Conservation (phyloP, 2,113 vertebrate species). For the Ameiurus melas region DNA sequence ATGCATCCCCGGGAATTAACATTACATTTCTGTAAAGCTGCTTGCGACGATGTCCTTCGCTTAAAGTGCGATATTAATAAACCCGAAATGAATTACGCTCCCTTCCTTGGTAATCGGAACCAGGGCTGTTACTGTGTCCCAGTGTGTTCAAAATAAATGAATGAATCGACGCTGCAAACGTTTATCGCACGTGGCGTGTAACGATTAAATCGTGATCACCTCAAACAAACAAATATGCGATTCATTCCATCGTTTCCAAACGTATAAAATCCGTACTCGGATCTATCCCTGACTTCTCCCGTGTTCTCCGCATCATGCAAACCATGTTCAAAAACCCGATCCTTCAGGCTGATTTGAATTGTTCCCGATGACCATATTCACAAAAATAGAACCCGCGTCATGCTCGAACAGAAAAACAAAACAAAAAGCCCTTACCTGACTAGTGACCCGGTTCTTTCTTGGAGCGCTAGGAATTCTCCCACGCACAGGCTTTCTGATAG, state of each 20-base stretch:
- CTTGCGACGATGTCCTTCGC: background rate
- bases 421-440: constrained; percentile 28
- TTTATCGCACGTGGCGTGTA: background rate
- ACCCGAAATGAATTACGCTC: background rate
- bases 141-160: background rate
- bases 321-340: background rate
- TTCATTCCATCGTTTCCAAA: background rate
- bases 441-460: constrained; percentile 11
- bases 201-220: background rate
- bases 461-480: constrained; percentile 19
- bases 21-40: background rate
- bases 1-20: background rate
- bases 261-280: background rate
- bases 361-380: background rate
- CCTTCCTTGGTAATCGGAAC: background rate
- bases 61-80: background rate
- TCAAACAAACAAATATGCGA: background rate
- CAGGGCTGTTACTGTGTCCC: background rate
- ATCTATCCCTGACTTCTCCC: background rate
- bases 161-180: background rate
- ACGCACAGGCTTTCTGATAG: constrained; percentile 36
- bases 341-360: background rate
- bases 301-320: background rate
- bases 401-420: too few species aligned
- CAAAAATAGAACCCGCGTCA: background rate